These are phyloP conservation scores for Lepus oiostolus DNA, from an alignment of 2,797 vertebrate species.

Conservation along the genomic window DNA sequence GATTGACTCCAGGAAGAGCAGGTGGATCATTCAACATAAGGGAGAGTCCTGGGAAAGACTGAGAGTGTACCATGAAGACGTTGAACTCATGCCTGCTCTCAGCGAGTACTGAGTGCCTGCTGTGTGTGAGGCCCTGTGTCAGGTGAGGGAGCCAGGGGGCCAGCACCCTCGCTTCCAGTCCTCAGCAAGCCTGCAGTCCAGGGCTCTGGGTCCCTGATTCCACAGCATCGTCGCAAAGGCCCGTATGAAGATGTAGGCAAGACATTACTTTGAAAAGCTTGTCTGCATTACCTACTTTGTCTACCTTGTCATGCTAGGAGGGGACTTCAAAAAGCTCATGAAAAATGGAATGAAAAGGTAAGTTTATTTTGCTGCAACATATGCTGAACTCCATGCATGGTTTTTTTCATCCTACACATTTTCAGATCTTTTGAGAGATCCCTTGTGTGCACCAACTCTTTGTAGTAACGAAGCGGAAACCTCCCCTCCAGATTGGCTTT, in stretches of 20 bases:
- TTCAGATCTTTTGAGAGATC: too few species aligned
- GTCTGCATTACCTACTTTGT: background rate
- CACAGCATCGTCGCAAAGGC: background rate
- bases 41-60: background rate
- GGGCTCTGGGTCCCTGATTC: background rate
- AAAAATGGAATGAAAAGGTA: too few species aligned
- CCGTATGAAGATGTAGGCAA: background rate
- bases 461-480: background rate
- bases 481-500: background rate
- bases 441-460: background rate
- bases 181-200: too few species aligned
- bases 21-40: background rate
- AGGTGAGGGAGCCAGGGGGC: background rate
- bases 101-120: background rate
- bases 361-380: too few species aligned
- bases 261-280: background rate
- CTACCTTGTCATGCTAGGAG: background rate
- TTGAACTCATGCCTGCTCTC: background rate
- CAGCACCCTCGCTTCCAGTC: background rate
- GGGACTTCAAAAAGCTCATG: too few species aligned
- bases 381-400: too few species aligned
- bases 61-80: background rate
- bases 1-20: background rate
- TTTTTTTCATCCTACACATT: too few species aligned
- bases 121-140: background rate